These are phyloP conservation scores for Drosophila subsilvestris DNA, from an alignment of 2,888 invertebrate genomes.

Conservation along the genomic window DNA sequence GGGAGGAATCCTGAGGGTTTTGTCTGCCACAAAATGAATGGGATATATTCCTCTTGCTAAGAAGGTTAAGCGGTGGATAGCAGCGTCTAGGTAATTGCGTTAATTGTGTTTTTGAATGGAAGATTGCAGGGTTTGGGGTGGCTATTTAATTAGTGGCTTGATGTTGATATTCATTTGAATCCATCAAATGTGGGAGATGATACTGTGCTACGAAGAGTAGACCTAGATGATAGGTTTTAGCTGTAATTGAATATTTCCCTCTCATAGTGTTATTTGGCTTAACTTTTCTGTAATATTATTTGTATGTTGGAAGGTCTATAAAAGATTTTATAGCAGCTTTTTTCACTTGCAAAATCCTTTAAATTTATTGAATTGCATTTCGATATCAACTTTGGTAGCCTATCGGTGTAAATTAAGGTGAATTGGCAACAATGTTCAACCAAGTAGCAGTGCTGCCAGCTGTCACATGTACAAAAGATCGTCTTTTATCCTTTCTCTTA, in stretches of 20 bases:
- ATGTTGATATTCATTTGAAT: not conserved
- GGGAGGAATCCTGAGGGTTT: constrained; percentile 5
- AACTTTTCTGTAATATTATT: too few relatives aligned
- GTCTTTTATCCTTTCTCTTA: too few relatives aligned
- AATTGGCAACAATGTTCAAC: not conserved
- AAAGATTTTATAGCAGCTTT: not conserved
- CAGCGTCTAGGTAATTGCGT: not conserved
- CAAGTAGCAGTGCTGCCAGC: not conserved
- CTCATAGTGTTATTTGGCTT: too few relatives aligned
- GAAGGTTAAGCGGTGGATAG: constrained; percentile 3
- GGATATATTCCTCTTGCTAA: constrained; percentile 4
- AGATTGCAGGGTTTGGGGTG: not conserved
- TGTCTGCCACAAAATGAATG: constrained; percentile 13
- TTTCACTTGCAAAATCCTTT: not conserved
- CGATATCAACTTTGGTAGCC: not conserved
- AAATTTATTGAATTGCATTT: not conserved
- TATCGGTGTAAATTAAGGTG: not conserved
- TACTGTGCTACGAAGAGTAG: not conserved
- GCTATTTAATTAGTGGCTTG: not conserved
- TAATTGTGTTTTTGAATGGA: not conserved
- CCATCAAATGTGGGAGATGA: not conserved
- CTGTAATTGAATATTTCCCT: too few relatives aligned
- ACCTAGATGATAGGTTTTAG: too few relatives aligned
- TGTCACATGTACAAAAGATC: too few relatives aligned
- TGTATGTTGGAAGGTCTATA: too few relatives aligned